Base-by-base conservation (phyloP, 1,140 invertebrate species). In the Drosophila punjabiensis region DNA sequence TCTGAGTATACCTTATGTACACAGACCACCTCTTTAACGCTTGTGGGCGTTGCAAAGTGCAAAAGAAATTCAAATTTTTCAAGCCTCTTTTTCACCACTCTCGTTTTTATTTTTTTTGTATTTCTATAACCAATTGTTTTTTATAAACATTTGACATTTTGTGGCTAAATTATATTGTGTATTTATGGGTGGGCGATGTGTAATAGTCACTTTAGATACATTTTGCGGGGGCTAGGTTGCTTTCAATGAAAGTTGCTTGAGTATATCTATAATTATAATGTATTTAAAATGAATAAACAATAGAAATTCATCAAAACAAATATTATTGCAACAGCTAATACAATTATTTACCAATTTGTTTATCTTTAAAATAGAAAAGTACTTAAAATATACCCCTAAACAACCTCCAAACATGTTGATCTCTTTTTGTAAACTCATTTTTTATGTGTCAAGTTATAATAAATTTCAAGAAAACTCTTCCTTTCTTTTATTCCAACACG, bases 141-240 rank as follows among this genome's bases (percentile, higher is more conserved):
- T 68, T 58, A 61, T 71, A 71, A 84, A 39, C 84, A 75, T 87
- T 89, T 87, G 84, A 88, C 85, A 87, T 87, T 88, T 88, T 78
- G 41, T 66, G 35, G 52, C n/a, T 61, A 43, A 56, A 67, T 69
- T 78, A 48, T 43, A 50, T 32, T 48, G 53, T 50, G 30, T 75
- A 43, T 43, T 53, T 45, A 1, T 73, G 43, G 56, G 76, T 79
- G 77, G 77, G 61, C 76, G 70, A 48, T 35, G 53, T 55, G 56
- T 68, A 48, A 77, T 53, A 13, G 63, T 68, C 63, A 61, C 48
- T 37, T 33, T 53, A 37, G 13, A 56, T 37, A 32, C 35, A 37
- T 61, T 35, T 61, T 75, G 69, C 50, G 70, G 32, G 58, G 70
- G 45, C 39, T 55, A 4, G 33, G 10, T 28, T 1, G 7, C 3